These are phyloP conservation scores for Ypsolopha sequella DNA, from an alignment of 2,888 invertebrate species.

Conservation along the genomic window DNA sequence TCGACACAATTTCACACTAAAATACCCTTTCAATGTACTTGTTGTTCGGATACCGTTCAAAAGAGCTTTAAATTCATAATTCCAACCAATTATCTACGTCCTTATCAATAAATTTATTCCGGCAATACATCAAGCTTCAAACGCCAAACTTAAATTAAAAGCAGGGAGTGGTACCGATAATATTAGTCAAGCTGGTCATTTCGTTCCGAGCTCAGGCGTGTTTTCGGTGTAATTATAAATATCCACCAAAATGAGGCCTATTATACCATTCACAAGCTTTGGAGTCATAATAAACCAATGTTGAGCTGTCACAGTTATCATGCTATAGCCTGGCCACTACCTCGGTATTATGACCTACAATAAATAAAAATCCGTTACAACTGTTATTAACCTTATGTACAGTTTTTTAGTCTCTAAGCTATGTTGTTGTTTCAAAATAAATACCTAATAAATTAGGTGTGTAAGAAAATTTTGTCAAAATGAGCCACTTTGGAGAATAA, in stretches of 20 bases:
- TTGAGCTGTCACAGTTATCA: not conserved
- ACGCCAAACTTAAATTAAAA: constrained; percentile 1
- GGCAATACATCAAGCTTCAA: constrained; percentile 1
- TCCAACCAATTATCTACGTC: not conserved
- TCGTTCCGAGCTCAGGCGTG: not conserved
- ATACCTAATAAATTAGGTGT: no score
- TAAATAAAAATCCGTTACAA: no score
- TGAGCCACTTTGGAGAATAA: no score
- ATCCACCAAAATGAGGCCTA: not conserved
- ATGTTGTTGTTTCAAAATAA: no score
- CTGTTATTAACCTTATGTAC: no score
- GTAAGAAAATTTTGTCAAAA: no score
- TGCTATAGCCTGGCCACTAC: not conserved
- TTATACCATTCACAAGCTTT: not conserved
- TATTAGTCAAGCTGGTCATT: not conserved
- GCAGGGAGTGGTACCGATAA: constrained; percentile 1
- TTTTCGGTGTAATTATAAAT: not conserved
- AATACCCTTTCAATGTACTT: no score
- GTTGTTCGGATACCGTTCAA: not conserved
- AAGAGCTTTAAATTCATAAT: not conserved
- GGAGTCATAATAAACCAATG: not conserved
- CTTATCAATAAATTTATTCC: not conserved
- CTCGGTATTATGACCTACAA: no score
- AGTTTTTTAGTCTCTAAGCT: no score
- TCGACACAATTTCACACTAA: no score